Base-by-base conservation (phyloP, 37 sponge, comb jelly and placozoan genomes). In the Aphrocallistes beatrix region DNA sequence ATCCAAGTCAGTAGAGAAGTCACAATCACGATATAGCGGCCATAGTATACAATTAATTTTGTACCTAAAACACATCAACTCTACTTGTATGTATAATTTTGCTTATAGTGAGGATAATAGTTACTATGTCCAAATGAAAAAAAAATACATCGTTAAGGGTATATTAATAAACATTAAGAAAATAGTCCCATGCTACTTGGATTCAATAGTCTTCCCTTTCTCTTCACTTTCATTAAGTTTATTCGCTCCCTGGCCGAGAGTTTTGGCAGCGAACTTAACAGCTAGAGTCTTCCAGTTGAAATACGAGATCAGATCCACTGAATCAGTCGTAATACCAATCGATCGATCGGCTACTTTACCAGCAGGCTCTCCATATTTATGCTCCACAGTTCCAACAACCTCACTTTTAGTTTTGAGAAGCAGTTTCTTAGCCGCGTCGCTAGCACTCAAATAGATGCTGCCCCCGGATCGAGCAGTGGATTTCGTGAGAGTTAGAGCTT, bases 341-440 rank as follows among this genome's bases (percentile, higher is more conserved):
- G 75, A 60, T 30, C n/a, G 10, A 60, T 60, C 75, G 3, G 75
- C n/a, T 25, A 13, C 75, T 25, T 60, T 60, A 25, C 75, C 75
- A 3, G 75, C 75, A 19, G 75, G 3, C 75, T 13, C 75, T 3
- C 75, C 75, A 13, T 60, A 60, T 30, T 13, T 60, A 13, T 60
- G 75, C 34, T 60, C 75, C 34, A 60, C 75, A 13, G 17, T 60
- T 3, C 34, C n/a, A 13, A 60, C 75, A 60, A 60, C 75, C 75
- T 60, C 75, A 3, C n/a, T 60, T 3, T 30, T 60, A 30, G 32
- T 60, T 13, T 6, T 3, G 34, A 1, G 3, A 19, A 60, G 75
- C 34, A 60, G 75, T 13, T 60, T 60, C 75, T 60, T 60, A 60
- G 75, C 75, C n/a, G 75, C 75, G 34, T 60, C 75, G 34, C 75